phyloP scores from a whole-genome alignment of 2,888 invertebrate genomes.

The Lottia gigantea region DNA sequence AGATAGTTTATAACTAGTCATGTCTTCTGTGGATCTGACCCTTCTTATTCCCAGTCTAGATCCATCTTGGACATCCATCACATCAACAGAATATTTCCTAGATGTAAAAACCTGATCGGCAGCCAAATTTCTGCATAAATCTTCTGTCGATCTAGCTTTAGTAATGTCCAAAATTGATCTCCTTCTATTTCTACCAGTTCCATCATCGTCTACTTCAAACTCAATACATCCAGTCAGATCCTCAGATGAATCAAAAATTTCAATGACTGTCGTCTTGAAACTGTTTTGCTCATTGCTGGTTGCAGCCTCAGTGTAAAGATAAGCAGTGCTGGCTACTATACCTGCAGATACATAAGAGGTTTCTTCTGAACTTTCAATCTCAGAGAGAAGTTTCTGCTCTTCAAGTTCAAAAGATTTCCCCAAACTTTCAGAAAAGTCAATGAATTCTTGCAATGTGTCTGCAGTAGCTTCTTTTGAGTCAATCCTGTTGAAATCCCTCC shows the following conservation, averaged over 20 bases:
- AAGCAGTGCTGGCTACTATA: neutral
- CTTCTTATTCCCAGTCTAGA: neutral
- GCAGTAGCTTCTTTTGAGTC: neutral
- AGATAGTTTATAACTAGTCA: neutral
- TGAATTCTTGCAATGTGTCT: neutral
- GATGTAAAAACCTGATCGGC: neutral
- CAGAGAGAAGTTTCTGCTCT: neutral
- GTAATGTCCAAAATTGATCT: neutral
- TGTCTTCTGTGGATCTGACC: neutral
- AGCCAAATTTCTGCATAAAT: neutral
- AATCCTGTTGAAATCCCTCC: neutral
- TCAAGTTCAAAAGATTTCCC: neutral
- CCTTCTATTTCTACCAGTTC: neutral
- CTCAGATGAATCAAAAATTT: neutral
- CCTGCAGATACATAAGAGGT: neutral
- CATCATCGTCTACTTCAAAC: neutral
- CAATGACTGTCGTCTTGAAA: neutral
- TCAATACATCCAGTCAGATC: neutral
- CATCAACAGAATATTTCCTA: neutral
- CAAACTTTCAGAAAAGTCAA: neutral
- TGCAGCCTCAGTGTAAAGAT: neutral
- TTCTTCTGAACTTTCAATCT: neutral
- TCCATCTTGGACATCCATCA: neutral
- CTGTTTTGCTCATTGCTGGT: neutral
- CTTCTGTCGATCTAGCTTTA: neutral